Conservation (phyloP, 2,797 vertebrate species). For the Hippocampus kuda region DNA sequence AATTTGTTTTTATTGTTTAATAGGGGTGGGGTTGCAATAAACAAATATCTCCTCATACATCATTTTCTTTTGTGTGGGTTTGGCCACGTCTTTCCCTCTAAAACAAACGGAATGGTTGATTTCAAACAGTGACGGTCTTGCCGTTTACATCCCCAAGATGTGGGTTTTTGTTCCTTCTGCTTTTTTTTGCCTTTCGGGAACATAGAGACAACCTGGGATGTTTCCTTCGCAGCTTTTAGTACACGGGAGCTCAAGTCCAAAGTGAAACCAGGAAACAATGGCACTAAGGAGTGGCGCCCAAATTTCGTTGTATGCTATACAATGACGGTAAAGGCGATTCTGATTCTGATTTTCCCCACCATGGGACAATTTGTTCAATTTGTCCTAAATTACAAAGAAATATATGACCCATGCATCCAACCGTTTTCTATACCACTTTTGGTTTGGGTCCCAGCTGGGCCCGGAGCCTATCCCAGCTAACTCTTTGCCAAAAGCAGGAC, state of each 20-base stretch:
- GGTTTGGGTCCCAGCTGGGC: not conserved
- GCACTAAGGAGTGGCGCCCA: no score
- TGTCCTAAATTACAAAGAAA: not conserved
- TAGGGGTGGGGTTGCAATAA: constrained; percentile 52
- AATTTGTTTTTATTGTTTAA: constrained; percentile 77
- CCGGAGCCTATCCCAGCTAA: not conserved
- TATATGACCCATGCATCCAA: not conserved
- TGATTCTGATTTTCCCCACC: not conserved
- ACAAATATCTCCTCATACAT: constrained; percentile 59
- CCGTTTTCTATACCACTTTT: not conserved
- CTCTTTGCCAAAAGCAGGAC: not conserved
- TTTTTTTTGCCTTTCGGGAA: constrained; percentile 47
- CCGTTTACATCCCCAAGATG: constrained; percentile 34
- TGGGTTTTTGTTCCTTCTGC: constrained; percentile 10
- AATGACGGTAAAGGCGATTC: no score
- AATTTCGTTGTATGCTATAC: no score
- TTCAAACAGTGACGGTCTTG: constrained; percentile 60
- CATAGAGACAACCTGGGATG: constrained; percentile 50
- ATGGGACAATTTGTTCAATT: not conserved
- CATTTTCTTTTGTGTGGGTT: constrained; percentile 41
- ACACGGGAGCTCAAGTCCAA: constrained; percentile 14
- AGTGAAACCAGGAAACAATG: constrained; percentile 1
- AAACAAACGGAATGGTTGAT: constrained; percentile 68
- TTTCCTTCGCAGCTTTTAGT: constrained; percentile 22
- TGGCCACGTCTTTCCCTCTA: constrained; percentile 44